phyloP scores from a whole-genome alignment of 2,113 vertebrate species.

The Thinocorus orbignyianus region DNA sequence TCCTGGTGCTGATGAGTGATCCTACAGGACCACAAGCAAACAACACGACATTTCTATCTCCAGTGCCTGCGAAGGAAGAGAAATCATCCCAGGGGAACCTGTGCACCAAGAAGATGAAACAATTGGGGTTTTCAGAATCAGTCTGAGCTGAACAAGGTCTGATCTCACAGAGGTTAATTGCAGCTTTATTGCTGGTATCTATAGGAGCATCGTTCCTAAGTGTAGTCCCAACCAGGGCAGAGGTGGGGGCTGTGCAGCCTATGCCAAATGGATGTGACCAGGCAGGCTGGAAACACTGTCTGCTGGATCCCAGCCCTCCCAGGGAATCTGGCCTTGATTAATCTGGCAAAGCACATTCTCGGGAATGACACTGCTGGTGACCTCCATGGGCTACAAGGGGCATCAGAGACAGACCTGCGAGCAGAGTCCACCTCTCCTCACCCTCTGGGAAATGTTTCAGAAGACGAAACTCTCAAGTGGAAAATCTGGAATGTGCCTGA shows the following conservation, averaged over 20 bases:
- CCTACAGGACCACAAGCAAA: background rate
- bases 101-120: background rate
- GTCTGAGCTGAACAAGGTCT: background rate
- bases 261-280: fast-evolving
- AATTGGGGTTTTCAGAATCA: background rate
- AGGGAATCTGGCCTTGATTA: background rate
- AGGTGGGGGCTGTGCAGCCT: background rate
- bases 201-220: background rate
- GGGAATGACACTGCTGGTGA: background rate
- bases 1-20: background rate
- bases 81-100: background rate
- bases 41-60: background rate
- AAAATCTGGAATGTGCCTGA: background rate
- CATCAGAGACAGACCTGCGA: background rate
- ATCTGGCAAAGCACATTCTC: background rate
- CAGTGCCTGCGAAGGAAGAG: background rate
- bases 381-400: fast-evolving
- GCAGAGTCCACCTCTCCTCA: background rate
- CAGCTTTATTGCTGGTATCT: background rate
- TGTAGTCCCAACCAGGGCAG: background rate
- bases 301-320: background rate
- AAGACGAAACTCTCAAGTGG: background rate
- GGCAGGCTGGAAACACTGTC: background rate
- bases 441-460: fast-evolving
- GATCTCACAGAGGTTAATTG: background rate